Percentiles rank a stretch among this genome's conserved stretches.
These are phyloP conservation scores for Enteromius fasciolatus DNA, from an alignment of 2,797 vertebrate species.

Conservation along the genomic window DNA sequence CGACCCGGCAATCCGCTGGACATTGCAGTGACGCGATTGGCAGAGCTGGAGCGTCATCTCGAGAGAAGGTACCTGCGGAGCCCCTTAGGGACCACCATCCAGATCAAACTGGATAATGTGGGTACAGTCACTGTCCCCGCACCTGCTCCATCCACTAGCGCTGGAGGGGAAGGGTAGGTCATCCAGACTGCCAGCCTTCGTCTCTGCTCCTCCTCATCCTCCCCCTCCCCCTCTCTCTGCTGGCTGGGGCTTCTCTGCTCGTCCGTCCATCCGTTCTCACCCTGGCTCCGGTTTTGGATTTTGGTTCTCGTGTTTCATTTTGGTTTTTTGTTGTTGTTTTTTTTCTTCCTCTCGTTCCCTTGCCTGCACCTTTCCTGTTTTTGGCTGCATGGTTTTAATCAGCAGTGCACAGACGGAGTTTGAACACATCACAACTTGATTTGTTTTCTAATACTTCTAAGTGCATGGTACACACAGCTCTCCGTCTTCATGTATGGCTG, in stretches of 20 bases:
- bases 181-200: slow-evolving; percentile 76
- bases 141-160: slow-evolving; percentile 99
- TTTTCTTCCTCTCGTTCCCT: slow-evolving; percentile 18
- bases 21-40: slow-evolving; percentile 99
- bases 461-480: slow-evolving; percentile 50
- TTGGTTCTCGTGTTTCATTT: slow-evolving; percentile 37
- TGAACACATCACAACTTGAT: not conserved
- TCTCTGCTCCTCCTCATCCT: slow-evolving; percentile 43
- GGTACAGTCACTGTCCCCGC: slow-evolving; percentile 99
- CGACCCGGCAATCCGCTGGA: slow-evolving; percentile 98
- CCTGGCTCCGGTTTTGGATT: slow-evolving; percentile 35
- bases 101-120: slow-evolving; percentile 99
- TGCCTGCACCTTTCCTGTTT: slow-evolving; percentile 50
- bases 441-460: slow-evolving; percentile 38
- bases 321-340: not conserved
- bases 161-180: slow-evolving; percentile 99
- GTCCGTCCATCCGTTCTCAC: slow-evolving; percentile 50
- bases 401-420: slow-evolving; percentile 23
- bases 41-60: slow-evolving; percentile 99
- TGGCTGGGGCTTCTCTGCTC: slow-evolving; percentile 72
- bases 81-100: slow-evolving; percentile 99
- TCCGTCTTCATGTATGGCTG: slow-evolving; percentile 16
- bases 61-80: slow-evolving; percentile 99
- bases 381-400: slow-evolving; percentile 55
- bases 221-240: slow-evolving; percentile 61